Evolutionary conservation across 2,888 invertebrate species (phyloP).

Genomic region (Coleophora flavipennella): DNA sequence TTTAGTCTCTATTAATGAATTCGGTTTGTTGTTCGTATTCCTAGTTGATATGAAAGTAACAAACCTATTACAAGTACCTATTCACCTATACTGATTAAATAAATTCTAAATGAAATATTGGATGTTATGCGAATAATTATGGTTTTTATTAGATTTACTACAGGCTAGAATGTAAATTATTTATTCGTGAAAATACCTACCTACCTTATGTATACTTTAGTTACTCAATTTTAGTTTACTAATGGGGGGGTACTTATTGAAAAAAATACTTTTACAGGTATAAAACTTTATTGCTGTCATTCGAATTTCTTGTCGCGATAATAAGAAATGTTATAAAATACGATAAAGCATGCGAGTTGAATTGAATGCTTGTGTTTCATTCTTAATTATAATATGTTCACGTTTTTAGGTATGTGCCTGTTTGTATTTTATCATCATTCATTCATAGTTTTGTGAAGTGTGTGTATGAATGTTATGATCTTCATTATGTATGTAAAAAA

Average conservation of each 20-base stretch:
- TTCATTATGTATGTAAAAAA: slow-evolving; percentile 32
- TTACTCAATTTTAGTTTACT: slow-evolving; percentile 35
- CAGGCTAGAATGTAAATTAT: slow-evolving; percentile 40
- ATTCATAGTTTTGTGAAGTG: background rate
- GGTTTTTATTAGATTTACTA: slow-evolving; percentile 43
- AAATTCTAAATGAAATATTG: slow-evolving; percentile 52
- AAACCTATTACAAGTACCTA: slow-evolving; percentile 23
- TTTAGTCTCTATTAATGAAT: slow-evolving; percentile 16
- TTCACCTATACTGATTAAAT: slow-evolving; percentile 24
- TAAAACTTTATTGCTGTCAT: slow-evolving; percentile 30
- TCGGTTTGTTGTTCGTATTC: slow-evolving; percentile 40
- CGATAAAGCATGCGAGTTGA: slow-evolving; percentile 39
- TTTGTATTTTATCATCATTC: background rate
- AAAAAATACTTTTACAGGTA: slow-evolving; percentile 30
- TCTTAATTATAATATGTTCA: slow-evolving; percentile 22
- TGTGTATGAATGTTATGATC: slow-evolving; percentile 20
- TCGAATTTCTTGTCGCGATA: slow-evolving; percentile 30
- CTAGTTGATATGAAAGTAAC: slow-evolving; percentile 35
- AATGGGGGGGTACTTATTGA: slow-evolving; percentile 53
- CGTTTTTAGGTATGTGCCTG: background rate
- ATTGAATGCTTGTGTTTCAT: slow-evolving; percentile 13
- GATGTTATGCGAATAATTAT: slow-evolving; percentile 42
- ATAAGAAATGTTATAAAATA: slow-evolving; percentile 20
- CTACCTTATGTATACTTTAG: slow-evolving; percentile 34
- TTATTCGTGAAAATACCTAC: slow-evolving; percentile 39